Conservation (phyloP, 2,888 invertebrate genomes). For the Drosophila buzzatii region DNA sequence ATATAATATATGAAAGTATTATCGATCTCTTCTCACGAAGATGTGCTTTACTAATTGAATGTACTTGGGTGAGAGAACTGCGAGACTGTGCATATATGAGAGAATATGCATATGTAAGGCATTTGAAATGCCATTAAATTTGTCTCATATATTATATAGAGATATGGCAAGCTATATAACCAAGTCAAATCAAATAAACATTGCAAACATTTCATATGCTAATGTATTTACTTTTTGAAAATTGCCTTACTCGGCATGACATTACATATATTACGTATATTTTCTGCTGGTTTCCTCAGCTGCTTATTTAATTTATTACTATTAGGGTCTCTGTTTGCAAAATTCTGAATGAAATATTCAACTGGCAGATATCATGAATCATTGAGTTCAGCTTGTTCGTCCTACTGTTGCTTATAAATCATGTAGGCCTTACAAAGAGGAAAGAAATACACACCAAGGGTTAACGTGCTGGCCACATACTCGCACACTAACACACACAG, state of each 20-base stretch:
- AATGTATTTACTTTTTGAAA: background rate
- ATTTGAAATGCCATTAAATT: too few relatives aligned
- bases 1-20: too few relatives aligned
- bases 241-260: background rate
- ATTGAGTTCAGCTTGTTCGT: conserved; percentile 5
- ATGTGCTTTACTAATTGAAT: too few relatives aligned
- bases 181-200: background rate
- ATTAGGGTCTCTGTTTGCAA: conserved; percentile 1
- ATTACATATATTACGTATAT: background rate
- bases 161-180: background rate
- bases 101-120: too few relatives aligned
- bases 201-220: background rate
- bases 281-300: background rate
- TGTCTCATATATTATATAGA: background rate
- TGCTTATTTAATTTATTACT: conserved; percentile 24
- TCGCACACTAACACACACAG: background rate
- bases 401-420: conserved; percentile 39
- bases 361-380: conserved; percentile 30
- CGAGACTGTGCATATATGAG: too few relatives aligned
- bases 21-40: too few relatives aligned
- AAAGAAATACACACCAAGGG: conserved; percentile 18
- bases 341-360: conserved; percentile 22
- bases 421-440: conserved; percentile 27
- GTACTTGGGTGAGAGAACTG: too few relatives aligned
- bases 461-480: conserved; percentile 3